phyloP scores from a whole-genome alignment of 2,797 vertebrate genomes.

The Coracias cyanogaster region DNA sequence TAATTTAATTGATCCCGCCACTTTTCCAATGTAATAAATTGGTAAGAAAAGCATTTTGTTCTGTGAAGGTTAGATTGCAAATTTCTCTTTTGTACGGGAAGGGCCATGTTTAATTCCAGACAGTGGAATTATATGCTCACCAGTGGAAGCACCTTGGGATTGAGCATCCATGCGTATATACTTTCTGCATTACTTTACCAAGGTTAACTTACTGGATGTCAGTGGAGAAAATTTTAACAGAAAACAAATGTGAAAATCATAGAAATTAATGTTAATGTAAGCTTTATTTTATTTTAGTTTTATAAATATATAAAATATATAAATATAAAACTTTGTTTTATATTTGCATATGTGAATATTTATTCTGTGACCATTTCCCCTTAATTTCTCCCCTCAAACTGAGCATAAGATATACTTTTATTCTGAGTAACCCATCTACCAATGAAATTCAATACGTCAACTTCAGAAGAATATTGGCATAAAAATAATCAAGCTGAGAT shows the following conservation, averaged over 20 bases:
- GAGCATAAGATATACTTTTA: not conserved
- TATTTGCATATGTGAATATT: not conserved
- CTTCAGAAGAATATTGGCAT: not conserved
- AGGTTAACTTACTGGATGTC: not conserved
- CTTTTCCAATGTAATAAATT: not conserved
- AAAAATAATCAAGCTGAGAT: not conserved
- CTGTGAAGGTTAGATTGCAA: not conserved
- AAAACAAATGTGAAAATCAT: not conserved
- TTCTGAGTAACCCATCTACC: not conserved
- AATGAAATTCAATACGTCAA: not conserved
- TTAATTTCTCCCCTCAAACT: not conserved
- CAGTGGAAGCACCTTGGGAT: not conserved
- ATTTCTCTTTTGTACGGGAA: not conserved
- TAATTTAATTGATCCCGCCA: not conserved
- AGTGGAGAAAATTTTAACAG: not conserved
- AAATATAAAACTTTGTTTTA: too few relatives aligned
- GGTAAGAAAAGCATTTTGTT: not conserved
- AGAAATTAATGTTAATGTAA: not conserved
- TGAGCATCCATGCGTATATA: not conserved
- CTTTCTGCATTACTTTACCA: not conserved
- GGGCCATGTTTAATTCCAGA: not conserved
- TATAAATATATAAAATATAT: too few relatives aligned
- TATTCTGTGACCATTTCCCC: not conserved
- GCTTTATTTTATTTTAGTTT: not conserved
- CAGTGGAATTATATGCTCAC: not conserved